Base-by-base conservation (phyloP, 1,140 invertebrate species). In the Pogonognathellus flavescens region DNA sequence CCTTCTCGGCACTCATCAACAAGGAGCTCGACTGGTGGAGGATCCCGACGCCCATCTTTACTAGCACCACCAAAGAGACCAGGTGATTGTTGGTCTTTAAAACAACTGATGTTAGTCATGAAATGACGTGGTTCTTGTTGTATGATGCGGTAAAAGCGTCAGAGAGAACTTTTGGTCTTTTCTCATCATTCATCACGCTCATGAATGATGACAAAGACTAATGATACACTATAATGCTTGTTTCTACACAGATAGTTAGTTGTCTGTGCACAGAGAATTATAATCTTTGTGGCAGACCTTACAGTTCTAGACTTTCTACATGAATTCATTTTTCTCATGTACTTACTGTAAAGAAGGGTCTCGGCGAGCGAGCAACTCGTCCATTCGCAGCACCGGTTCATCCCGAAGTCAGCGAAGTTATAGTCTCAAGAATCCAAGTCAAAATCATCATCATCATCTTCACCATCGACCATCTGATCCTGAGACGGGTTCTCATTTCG, bases 381-480 rank as follows among this genome's bases (percentile, higher is more conserved):
- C 88, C 13, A 88, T 88, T 41, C 55, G 88, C 55, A 87, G 86
- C 53, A 85, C 80, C 7, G 49, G 59, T 14, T 88, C 88, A 6
- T 86, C 84, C 62, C 59, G 88, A 41, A 88, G 88, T 66, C 86
- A 88, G 49, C 20, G 88, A 25, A 88, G 88, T 62, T 87, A 88
- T 85, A 84, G 82, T 59, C 80, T 88, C 14, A 87, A 82, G 60
- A 82, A 66, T n/a, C 87, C 84, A 13, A 86, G 62, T 41, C 66
- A 84, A n/a, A 82, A 86, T 70, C 85, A 86, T 81, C 57, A 87
- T 31, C 66, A 87, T 50, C 86, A 87, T 86, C 84, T 82, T 25
- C 88, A 88, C 11, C 85, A 88, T 72, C 62, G 88, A 83, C 88
- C 86, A 14, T 87, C 86, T n/a, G 86, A 87, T 59, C 85, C 85